phyloP scores from a whole-genome alignment of 2,888 invertebrate genomes.

The Hetaerina titia region DNA sequence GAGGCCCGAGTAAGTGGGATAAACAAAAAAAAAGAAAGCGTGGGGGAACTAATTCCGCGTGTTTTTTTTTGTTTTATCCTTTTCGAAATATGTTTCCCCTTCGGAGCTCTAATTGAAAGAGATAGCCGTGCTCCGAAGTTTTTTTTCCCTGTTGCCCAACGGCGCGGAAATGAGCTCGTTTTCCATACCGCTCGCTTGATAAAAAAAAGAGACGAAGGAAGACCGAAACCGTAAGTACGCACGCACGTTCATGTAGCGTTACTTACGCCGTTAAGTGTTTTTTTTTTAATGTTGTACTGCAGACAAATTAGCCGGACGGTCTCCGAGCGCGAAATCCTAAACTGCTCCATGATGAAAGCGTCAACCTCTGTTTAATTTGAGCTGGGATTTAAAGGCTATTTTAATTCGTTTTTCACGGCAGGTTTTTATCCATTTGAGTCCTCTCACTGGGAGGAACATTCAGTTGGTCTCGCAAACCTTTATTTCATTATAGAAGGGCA shows the following conservation, averaged over 20 bases:
- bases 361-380: slow-evolving; percentile 11
- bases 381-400: not conserved
- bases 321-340: slow-evolving; percentile 2
- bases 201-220: not conserved
- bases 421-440: not conserved
- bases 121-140: slow-evolving; percentile 26
- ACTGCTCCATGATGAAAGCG: not conserved
- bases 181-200: slow-evolving; percentile 2
- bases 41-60: not conserved
- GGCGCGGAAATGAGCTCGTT: slow-evolving; percentile 18
- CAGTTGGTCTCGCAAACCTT: not conserved
- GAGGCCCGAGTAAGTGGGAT: not conserved
- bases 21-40: not conserved
- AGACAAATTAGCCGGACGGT: slow-evolving; percentile 28
- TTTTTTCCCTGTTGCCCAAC: not conserved
- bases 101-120: slow-evolving; percentile 22
- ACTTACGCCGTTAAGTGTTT: not conserved
- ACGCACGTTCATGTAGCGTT: not conserved
- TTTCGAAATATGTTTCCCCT: not conserved
- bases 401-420: not conserved
- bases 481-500: not conserved
- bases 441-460: not conserved
- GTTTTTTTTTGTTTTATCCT: slow-evolving; percentile 7
- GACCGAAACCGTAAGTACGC: not conserved
- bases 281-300: not conserved